Base-by-base conservation (phyloP, 2,797 vertebrate species). In the Gorsachius magnificus region DNA sequence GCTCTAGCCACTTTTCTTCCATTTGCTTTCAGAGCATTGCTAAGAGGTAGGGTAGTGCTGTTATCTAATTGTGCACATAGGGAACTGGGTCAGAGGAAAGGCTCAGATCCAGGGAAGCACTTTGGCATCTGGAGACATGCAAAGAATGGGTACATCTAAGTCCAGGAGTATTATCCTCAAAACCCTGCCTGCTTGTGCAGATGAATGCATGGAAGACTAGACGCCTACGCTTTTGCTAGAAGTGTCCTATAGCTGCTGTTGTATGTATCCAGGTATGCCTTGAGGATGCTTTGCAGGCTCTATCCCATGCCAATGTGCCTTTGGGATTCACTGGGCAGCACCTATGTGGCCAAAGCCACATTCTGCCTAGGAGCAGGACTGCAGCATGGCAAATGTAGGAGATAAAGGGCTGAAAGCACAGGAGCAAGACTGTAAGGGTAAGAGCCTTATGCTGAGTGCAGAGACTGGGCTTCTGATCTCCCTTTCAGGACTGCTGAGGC, bases 221-320 rank as follows among this genome's bases (percentile, higher is more conserved):
- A 51, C 0, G 0, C 25, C 25, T 53, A 10, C 4, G 3, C n/a
- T 70, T 64, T 31, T n/a, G 21, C 28, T 53, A 56, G 18, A 14
- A 10, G 24, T 8, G 26, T 70, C 29, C 29, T 65, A 4, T n/a
- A 54, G 56, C 36, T 76, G n/a, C 56, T 80, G 20, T 41, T 60
- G 1, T 53, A n/a, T 48, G 46, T 74, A 68, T 11, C 38, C 43
- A 80, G 48, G n/a, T 77, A 1, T 10, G 50, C 24, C 10, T 29
- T 24, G 46, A 72, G 63, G 75, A 20, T 65, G 41, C 58, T 89
- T 50, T 65, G n/a, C 14, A 36, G 46, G 25, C 2, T 3, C 24
- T 50, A 7, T 5, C 17, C 16, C 2, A 0, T n/a, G 9, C 38
- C 64, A 28, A 28, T 58, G 35, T 24, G 10, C 63, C 22, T 61